These are phyloP conservation scores for Alectoris magna DNA, from an alignment of 2,797 vertebrate genomes.

Conservation along the genomic window DNA sequence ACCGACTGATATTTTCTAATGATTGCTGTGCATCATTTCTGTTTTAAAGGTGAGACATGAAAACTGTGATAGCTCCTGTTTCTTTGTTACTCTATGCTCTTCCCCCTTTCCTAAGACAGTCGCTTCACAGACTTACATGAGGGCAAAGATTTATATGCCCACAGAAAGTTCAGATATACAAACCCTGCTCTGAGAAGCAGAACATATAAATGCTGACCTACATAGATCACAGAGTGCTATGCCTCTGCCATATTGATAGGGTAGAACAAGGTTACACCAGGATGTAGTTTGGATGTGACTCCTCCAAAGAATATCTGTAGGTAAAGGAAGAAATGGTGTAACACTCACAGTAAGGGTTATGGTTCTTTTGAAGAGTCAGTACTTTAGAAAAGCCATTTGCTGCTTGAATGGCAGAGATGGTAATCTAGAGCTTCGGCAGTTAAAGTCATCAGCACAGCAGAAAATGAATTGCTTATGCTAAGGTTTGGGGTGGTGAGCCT, in stretches of 20 bases:
- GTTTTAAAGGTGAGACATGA: background rate
- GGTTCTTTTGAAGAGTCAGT: background rate
- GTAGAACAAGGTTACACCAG: background rate
- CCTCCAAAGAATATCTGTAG: background rate
- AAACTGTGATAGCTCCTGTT: background rate
- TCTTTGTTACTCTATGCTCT: background rate
- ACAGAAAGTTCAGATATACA: constrained; percentile 9
- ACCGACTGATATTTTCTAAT: background rate
- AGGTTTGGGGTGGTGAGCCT: background rate
- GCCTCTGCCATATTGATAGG: background rate
- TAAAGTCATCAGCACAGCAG: background rate
- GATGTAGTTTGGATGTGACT: background rate
- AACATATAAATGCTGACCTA: background rate
- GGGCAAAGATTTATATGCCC: background rate
- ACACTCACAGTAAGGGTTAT: background rate
- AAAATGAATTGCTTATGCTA: background rate
- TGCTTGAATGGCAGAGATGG: background rate
- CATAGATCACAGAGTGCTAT: background rate
- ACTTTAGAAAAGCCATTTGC: background rate
- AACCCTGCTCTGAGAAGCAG: background rate
- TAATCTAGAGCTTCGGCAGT: background rate
- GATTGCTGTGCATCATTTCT: background rate
- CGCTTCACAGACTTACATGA: background rate
- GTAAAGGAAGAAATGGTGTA: background rate
- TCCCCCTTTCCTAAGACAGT: background rate